Evolutionary conservation across 1,140 invertebrate genomes (phyloP).

Genomic region (Orchestia grillus): DNA sequence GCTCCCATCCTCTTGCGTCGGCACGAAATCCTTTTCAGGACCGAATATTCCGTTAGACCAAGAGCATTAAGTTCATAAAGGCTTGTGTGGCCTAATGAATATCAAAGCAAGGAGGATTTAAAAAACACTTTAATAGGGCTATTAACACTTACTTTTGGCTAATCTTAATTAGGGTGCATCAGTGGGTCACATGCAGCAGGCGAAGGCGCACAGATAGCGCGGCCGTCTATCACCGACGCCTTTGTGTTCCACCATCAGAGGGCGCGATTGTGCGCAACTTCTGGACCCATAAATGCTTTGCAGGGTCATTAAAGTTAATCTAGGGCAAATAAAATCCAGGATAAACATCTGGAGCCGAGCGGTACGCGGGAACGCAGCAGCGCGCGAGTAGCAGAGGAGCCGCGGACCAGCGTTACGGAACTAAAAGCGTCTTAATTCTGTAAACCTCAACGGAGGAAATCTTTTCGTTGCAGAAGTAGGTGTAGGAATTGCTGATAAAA

Average conservation of each 20-base stretch:
- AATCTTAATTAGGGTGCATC: conserved; percentile 49
- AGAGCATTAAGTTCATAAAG: conserved; percentile 7
- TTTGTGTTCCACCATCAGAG: conserved; percentile 15
- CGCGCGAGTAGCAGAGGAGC: background rate
- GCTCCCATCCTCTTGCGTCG: background rate
- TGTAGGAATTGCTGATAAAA: background rate
- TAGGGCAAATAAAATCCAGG: conserved; percentile 50
- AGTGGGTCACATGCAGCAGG: background rate
- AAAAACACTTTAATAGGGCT: conserved; percentile 8
- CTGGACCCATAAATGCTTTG: conserved; percentile 38
- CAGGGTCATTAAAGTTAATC: conserved; percentile 55
- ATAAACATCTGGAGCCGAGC: conserved; percentile 21
- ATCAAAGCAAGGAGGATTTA: background rate
- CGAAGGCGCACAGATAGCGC: background rate
- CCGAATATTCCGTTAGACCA: background rate
- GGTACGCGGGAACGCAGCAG: background rate
- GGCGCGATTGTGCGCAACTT: conserved; percentile 42
- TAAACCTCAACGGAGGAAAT: background rate
- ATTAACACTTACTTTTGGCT: conserved; percentile 27
- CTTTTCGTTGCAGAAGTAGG: background rate
- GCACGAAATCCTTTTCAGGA: background rate
- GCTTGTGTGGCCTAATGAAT: background rate
- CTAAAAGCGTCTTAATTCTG: too few relatives aligned
- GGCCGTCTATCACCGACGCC: background rate
- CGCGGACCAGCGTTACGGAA: too few relatives aligned